Percentiles rank a stretch among this genome's conserved stretches.
Conservation (phyloP, 1,140 invertebrate genomes). For the Hyposmocoma kahamanoa region DNA sequence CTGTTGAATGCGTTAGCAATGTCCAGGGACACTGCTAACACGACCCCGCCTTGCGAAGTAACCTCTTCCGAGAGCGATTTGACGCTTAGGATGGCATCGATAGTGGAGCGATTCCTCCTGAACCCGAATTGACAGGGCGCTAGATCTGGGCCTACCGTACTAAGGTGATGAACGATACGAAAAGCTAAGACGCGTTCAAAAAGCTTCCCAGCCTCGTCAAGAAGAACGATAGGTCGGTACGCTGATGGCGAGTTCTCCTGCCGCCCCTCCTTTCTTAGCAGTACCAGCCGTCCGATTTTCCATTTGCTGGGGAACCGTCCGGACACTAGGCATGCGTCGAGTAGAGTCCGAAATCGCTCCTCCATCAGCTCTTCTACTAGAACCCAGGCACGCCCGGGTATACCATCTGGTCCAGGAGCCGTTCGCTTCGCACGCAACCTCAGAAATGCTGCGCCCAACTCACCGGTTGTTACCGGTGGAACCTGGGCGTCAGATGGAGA, state of each 20-base stretch:
- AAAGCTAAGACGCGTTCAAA: conserved; percentile 20
- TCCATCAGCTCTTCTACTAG: not conserved
- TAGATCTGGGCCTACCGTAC: conserved; percentile 11
- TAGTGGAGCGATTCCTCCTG: conserved; percentile 18
- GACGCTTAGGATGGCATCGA: conserved; percentile 20
- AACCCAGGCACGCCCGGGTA: not conserved
- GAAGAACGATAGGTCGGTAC: conserved; percentile 36
- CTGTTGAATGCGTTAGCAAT: conserved; percentile 12
- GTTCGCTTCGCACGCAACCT: conserved; percentile 4
- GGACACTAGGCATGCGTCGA: not conserved
- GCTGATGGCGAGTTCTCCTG: conserved; percentile 11
- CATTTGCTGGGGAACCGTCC: not conserved
- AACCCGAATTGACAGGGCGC: conserved; percentile 29
- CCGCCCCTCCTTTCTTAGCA: not conserved
- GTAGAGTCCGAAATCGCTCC: no score
- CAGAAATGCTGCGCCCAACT: not conserved
- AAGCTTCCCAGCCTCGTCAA: conserved; percentile 6
- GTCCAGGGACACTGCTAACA: conserved; percentile 14
- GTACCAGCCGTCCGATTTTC: not conserved
- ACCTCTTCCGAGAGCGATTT: not conserved
- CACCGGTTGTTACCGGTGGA: not conserved
- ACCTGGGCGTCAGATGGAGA: not conserved
- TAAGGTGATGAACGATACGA: conserved; percentile 18
- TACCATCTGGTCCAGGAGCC: conserved; percentile 11
- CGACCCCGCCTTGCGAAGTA: not conserved